A percentile compares a stretch with the other conserved stretches of the same genome.
phyloP scores from a whole-genome alignment of 2,797 vertebrate species.

The Cyclopterus lumpus region DNA sequence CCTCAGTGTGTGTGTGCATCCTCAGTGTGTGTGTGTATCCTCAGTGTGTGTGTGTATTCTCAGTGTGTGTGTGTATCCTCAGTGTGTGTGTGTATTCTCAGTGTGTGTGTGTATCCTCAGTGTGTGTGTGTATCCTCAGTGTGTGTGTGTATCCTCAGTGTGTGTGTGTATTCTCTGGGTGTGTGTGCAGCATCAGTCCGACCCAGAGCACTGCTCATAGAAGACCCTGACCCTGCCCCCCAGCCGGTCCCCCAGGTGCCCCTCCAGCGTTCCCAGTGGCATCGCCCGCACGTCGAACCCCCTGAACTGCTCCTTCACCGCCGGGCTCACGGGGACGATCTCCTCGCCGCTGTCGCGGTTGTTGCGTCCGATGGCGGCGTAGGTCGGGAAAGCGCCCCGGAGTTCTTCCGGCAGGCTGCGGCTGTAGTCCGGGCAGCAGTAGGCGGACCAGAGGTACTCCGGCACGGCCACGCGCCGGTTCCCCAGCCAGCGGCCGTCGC shows the following conservation, averaged over 20 bases:
- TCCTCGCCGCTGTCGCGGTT: conserved; percentile 79
- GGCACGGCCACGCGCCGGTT: conserved; percentile 78
- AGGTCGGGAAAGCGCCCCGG: conserved; percentile 62
- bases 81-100: not conserved
- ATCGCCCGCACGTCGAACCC: conserved; percentile 77
- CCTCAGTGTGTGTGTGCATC: no score
- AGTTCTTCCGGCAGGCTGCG: conserved; percentile 62
- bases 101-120: no score
- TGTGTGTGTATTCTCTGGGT: no score
- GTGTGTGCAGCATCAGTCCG: conserved; percentile 16
- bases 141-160: no score
- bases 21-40: no score
- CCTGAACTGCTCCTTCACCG: conserved; percentile 22
- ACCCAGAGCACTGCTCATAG: conserved; percentile 66
- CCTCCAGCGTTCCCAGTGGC: conserved; percentile 69
- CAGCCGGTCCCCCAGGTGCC: conserved; percentile 69
- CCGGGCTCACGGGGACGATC: conserved; percentile 71
- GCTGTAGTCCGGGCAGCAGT: conserved; percentile 78
- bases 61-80: not conserved
- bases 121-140: no score
- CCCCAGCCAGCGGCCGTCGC: conserved; percentile 69
- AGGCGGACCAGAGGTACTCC: conserved; percentile 81
- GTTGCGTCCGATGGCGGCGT: conserved; percentile 79
- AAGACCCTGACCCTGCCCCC: conserved; percentile 66
- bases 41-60: not conserved